phyloP scores from a whole-genome alignment of 2,797 vertebrate genomes.

The Gymnothorax javanicus region DNA sequence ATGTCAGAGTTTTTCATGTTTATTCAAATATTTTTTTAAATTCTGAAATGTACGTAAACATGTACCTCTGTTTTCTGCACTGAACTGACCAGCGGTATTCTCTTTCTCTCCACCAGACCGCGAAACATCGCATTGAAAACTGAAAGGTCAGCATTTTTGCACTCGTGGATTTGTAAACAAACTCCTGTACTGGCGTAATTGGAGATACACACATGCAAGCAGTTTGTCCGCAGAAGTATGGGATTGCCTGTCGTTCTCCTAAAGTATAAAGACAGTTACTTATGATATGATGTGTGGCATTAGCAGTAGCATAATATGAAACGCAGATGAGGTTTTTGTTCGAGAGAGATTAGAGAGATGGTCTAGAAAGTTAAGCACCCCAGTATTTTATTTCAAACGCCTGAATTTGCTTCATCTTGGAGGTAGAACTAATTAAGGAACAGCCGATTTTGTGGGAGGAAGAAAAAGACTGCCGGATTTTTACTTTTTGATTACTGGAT shows the following conservation, averaged over 20 bases:
- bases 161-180: not conserved
- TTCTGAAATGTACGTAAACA: conserved; percentile 11
- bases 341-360: too few relatives aligned
- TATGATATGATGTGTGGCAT: not conserved
- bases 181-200: not conserved
- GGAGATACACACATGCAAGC: not conserved
- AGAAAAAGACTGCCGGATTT: too few relatives aligned
- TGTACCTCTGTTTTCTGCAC: not conserved
- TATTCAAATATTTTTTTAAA: conserved; percentile 20
- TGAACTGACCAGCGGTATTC: not conserved
- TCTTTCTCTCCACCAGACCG: conserved; percentile 55
- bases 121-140: conserved; percentile 58
- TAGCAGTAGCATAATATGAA: not conserved
- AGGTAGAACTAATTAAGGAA: too few relatives aligned
- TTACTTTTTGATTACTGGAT: too few relatives aligned
- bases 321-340: too few relatives aligned
- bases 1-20: not conserved
- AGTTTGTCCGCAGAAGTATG: not conserved
- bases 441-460: too few relatives aligned
- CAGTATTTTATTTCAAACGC: too few relatives aligned
- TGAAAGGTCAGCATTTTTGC: conserved; percentile 61
- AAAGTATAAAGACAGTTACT: too few relatives aligned
- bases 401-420: too few relatives aligned
- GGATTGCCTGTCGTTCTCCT: too few relatives aligned
- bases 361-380: too few relatives aligned